These are phyloP conservation scores for Pyrochroa serraticornis DNA, from an alignment of 2,888 invertebrate species.

Conservation along the genomic window DNA sequence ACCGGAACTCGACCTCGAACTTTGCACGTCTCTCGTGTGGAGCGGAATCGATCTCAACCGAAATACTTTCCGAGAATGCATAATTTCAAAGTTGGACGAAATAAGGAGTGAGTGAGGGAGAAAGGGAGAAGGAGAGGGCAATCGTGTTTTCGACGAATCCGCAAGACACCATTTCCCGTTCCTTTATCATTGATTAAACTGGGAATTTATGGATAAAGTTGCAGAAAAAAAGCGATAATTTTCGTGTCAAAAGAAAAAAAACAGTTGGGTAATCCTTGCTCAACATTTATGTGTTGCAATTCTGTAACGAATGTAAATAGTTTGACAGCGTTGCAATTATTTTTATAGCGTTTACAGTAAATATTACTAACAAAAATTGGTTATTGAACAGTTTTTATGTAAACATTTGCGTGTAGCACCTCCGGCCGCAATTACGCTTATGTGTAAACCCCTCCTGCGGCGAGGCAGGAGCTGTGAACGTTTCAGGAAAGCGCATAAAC, in stretches of 20 bases:
- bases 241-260: constrained; percentile 4
- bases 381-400: no score
- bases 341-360: no score
- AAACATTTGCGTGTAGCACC: no score
- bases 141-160: not conserved
- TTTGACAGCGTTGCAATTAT: no score
- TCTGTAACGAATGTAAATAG: no score
- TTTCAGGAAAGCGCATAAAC: constrained; percentile 17
- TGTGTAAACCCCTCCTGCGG: not conserved
- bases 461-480: constrained; percentile 1
- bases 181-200: constrained; percentile 26
- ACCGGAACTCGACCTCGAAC: constrained; percentile 26
- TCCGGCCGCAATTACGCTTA: no score
- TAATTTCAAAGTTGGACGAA: constrained; percentile 17
- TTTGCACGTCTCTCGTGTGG: constrained; percentile 13
- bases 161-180: constrained; percentile 10
- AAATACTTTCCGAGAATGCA: constrained; percentile 17
- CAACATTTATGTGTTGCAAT: no score
- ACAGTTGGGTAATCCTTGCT: no score
- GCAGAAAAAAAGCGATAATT: constrained; percentile 21
- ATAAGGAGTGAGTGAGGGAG: not conserved
- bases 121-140: constrained; percentile 5
- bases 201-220: constrained; percentile 26
- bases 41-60: constrained; percentile 5
- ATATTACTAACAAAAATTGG: no score